Evolutionary conservation across 2,797 vertebrate genomes (phyloP).

Genomic region (Pseudochirops cupreus): DNA sequence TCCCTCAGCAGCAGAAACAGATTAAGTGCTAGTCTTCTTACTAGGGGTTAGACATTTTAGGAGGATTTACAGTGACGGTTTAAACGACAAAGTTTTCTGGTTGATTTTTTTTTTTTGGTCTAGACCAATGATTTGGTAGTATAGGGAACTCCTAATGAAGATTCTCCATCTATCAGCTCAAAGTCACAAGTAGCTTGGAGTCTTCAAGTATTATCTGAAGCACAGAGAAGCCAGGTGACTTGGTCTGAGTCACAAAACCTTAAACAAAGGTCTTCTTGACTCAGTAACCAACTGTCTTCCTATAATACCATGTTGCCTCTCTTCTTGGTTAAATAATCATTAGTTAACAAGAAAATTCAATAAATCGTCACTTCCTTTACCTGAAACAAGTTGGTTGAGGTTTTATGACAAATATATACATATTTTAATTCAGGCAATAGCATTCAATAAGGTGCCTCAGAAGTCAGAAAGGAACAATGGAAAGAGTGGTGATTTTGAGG

Average conservation of each 20-base stretch:
- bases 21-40: not conserved
- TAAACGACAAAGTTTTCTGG: not conserved
- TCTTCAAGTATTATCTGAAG: not conserved
- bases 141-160: not conserved
- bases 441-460: not conserved
- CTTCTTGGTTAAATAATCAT: conserved; percentile 78
- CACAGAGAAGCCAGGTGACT: not conserved
- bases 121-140: not conserved
- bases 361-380: conserved; percentile 66
- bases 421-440: not conserved
- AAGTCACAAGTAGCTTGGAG: not conserved
- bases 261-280: too few species aligned
- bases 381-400: conserved; percentile 69
- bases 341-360: conserved; percentile 80
- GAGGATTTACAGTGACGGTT: not conserved
- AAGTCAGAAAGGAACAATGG: not conserved
- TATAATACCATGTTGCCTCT: not conserved
- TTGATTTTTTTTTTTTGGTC: not conserved
- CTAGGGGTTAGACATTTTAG: not conserved
- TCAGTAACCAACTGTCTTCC: not conserved
- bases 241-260: not conserved
- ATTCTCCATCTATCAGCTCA: not conserved
- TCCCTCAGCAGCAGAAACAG: not conserved
- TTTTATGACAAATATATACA: conserved; percentile 59
- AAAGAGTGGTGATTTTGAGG: not conserved